Evolutionary conservation across 2,888 invertebrate genomes (phyloP).

Genomic region (Metacarcinus magister): DNA sequence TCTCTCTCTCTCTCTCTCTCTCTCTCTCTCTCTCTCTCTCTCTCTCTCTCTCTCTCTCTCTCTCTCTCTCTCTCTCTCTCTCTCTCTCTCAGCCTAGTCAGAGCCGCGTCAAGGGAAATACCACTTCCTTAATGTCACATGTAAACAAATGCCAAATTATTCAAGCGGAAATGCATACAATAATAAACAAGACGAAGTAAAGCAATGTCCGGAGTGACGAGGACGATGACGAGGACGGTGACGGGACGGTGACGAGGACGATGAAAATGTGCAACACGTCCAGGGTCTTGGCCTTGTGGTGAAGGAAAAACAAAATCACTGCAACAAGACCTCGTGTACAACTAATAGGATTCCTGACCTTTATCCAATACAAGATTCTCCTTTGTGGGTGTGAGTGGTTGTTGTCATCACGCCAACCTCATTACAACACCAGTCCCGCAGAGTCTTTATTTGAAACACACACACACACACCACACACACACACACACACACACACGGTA

Average conservation of each 20-base stretch:
- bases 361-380: too few relatives aligned
- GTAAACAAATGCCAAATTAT: background rate
- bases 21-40: background rate
- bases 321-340: background rate
- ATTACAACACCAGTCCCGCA: too few relatives aligned
- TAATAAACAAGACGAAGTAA: background rate
- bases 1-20: slow-evolving; percentile 21
- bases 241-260: too few relatives aligned
- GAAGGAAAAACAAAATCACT: background rate
- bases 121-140: too few relatives aligned
- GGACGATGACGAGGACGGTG: too few relatives aligned
- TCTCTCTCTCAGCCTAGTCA: background rate
- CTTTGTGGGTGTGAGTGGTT: too few relatives aligned
- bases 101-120: background rate
- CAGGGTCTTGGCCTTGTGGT: background rate
- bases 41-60: background rate
- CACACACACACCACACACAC: too few relatives aligned
- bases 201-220: background rate
- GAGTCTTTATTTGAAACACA: too few relatives aligned
- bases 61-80: background rate
- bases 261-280: too few relatives aligned
- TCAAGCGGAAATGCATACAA: background rate
- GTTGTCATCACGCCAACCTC: too few relatives aligned
- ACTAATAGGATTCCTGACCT: background rate
- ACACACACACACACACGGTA: too few relatives aligned